Evolutionary conservation across 2,797 vertebrate genomes (phyloP).

Genomic region (Cirrhinus molitorella): DNA sequence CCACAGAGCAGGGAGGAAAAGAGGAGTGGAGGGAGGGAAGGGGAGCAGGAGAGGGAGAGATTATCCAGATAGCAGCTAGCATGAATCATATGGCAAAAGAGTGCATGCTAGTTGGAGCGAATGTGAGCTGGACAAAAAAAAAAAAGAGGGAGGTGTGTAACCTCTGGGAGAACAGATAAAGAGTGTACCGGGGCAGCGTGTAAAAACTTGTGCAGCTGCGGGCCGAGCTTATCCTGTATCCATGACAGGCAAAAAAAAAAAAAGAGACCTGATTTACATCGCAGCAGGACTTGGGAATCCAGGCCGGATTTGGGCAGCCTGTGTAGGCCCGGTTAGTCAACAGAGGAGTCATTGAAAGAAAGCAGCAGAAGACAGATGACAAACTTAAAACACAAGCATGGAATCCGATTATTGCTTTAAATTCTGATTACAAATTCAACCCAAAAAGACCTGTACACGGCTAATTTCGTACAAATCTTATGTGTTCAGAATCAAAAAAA

Average conservation of each 20-base stretch:
- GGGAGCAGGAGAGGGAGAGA: constrained; percentile 46
- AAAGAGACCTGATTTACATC: constrained; percentile 51
- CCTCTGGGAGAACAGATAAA: constrained; percentile 58
- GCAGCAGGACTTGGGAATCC: constrained; percentile 26
- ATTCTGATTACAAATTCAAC: constrained; percentile 30
- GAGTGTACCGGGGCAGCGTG: constrained; percentile 50
- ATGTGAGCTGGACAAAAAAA: constrained; percentile 43
- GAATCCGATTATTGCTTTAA: constrained; percentile 34
- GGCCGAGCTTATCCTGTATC: constrained; percentile 55
- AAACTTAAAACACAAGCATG: constrained; percentile 24
- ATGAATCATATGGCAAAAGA: constrained; percentile 53
- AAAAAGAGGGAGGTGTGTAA: constrained; percentile 38
- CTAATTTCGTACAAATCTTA: not conserved
- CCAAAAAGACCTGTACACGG: not conserved
- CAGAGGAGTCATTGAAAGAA: constrained; percentile 34
- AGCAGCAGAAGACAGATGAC: constrained; percentile 35
- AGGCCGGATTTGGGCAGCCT: constrained; percentile 18
- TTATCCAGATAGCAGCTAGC: constrained; percentile 48
- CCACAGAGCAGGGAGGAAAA: constrained; percentile 40
- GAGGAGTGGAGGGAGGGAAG: constrained; percentile 19
- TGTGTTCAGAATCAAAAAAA: not conserved
- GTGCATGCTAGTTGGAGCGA: constrained; percentile 34
- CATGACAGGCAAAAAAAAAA: constrained; percentile 45
- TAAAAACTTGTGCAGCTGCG: constrained; percentile 64
- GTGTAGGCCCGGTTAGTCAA: constrained; percentile 36